Evolutionary conservation across 1,140 invertebrate genomes (phyloP).

Genomic region (Lepidurus couesii): DNA sequence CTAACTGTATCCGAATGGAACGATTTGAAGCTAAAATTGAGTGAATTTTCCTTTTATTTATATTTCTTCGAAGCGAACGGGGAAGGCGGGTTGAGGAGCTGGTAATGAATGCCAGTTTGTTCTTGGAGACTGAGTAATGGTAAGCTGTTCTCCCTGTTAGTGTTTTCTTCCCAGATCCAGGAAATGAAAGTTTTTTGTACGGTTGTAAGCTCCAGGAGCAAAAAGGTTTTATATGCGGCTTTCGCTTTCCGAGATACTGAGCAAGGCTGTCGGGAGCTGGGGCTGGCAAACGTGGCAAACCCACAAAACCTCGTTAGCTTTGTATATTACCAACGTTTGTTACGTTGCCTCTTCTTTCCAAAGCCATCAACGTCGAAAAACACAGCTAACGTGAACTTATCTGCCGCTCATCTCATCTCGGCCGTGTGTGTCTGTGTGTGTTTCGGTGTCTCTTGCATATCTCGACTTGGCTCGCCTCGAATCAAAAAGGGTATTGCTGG

Average conservation of each 20-base stretch:
- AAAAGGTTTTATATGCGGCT: not conserved
- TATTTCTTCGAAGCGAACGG: not conserved
- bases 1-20: too few species aligned
- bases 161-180: not conserved
- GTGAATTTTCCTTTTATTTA: not conserved
- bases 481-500: not conserved
- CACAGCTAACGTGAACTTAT: not conserved
- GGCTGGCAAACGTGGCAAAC: not conserved
- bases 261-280: too few species aligned
- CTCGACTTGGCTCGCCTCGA: not conserved
- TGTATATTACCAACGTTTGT: conserved; percentile 18
- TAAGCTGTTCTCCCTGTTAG: not conserved
- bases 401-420: not conserved
- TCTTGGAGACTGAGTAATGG: not conserved
- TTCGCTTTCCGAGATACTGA: not conserved
- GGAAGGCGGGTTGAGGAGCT: not conserved
- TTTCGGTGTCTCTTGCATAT: not conserved
- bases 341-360: conserved; percentile 1
- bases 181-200: conserved; percentile 2
- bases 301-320: conserved; percentile 4
- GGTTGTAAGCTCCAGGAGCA: not conserved
- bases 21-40: not conserved
- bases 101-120: conserved; percentile 2
- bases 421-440: not conserved
- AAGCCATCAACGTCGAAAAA: not conserved